Evolutionary conservation across 2,888 invertebrate genomes (phyloP), one percentile per base, ranked within the genome.

Genomic region (Oeneis ivallda): DNA sequence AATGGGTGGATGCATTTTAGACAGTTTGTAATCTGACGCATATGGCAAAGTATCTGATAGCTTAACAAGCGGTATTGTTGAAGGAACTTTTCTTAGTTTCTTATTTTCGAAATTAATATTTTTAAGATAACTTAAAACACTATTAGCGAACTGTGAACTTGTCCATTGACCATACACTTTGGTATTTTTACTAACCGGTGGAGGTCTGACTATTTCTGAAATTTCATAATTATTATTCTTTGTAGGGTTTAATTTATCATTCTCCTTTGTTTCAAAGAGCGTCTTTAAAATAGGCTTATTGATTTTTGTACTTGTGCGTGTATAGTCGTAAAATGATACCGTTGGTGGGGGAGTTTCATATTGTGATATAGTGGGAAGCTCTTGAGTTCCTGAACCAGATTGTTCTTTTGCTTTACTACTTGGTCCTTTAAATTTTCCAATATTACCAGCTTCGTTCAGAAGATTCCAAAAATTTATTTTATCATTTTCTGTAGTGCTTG

Each of bases 121-220:
- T 79, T 88, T 89, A 0, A 92, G 71, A 72, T 88, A 88, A 76
- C 87, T 85, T 68, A 90, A 77, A 26, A 90, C 89, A 64, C 73
- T 86, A 1, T 83, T 83, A 11, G 87, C 87, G 74, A 85, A 89
- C 72, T 84, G 86, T 1, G 87, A 83, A 72, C 83, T 83, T 8
- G 85, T 84, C 88, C 88, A 88, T 70, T 89, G 87, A 2, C 87
- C 87, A 64, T 85, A 88, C 10, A 85, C 82, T 71, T 83, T 84
- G 10, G 73, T 72, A 68, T 83, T 78, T 62, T 76, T 76, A 34
- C 76, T 71, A 8, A 74, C 54, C 0, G 84, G 81, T 17, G 88
- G 88, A 50, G 88, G 86, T 9, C 76, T 80, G 77, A 85, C 85
- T 8, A 80, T 63, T 37, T 86, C 84, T 9, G 79, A 74, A 67